Evolutionary conservation across 2,888 invertebrate species (phyloP).

Genomic region (Eristalis tenax): DNA sequence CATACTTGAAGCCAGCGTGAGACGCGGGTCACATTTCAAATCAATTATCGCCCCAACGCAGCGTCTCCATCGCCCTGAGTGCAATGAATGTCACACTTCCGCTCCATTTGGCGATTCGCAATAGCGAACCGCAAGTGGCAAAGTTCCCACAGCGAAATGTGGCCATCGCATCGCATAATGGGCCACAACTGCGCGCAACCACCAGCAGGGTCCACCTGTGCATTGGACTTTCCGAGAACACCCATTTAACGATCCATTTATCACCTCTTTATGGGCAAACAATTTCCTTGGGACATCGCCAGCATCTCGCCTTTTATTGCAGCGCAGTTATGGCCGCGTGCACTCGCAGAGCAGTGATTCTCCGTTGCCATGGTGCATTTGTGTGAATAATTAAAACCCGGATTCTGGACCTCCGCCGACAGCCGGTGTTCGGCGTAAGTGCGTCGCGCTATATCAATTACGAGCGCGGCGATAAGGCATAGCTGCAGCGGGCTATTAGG

Average conservation of each 20-base stretch:
- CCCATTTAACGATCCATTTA: conserved; percentile 56
- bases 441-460: conserved; percentile 39
- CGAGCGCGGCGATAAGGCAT: conserved; percentile 15
- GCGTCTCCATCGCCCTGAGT: background rate
- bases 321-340: background rate
- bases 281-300: conserved; percentile 33
- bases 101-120: background rate
- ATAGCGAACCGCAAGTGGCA: background rate
- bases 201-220: conserved; percentile 24
- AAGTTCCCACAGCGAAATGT: conserved; percentile 18
- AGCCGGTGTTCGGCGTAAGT: conserved; percentile 9
- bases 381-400: conserved; percentile 54
- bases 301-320: conserved; percentile 25
- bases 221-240: conserved; percentile 27
- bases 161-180: background rate
- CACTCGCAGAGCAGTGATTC: background rate
- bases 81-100: conserved; percentile 11
- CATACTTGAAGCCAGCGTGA: no score
- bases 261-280: conserved; percentile 51
- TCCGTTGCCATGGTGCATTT: background rate
- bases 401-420: conserved; percentile 42
- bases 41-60: no score
- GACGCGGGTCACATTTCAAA: no score
- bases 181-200: background rate
- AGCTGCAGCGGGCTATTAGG: background rate